Evolutionary conservation across 2,113 vertebrate species (phyloP), one percentile per base, ranked within the genome.

Genomic region (Burhinus bistriatus): DNA sequence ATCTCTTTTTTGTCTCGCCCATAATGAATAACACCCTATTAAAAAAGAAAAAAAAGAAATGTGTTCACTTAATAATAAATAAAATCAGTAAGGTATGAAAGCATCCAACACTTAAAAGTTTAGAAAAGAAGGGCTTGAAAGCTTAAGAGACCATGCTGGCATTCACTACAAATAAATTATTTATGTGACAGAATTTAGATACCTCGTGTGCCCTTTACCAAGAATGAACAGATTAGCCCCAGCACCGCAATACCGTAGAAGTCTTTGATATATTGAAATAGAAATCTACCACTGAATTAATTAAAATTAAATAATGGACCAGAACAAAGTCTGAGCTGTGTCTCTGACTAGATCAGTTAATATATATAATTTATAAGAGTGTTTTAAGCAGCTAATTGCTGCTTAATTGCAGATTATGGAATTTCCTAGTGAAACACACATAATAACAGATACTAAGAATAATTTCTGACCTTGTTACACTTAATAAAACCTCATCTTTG

Each of bases 11-110:
- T 99, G 96, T 99, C 99, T 76, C 98, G 98, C 42, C 99, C 99
- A 95, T 99, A 99, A 97, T 99, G 98, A 95, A 99, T 98, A 32
- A 99, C 97, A 55, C 99, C 99, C 99, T 99, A 78, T 72, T 72
- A 45, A n/a, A 62, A 79, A 94, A 40, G 68, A 93, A 14, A 77
- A 71, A 17, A 93, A 72, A 85, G 7, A 64, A 91, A 85, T 29
- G 58, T 18, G n/a, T 81, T 72, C 16, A 70, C 8, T 42, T 42
- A 91, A 49, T 54, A 77, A 78, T 57, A 95, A 83, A 78, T 38
- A 72, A 38, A 93, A 78, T 32, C 57, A 91, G 15, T 51, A 66
- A 81, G 34, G 58, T 25, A 79, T 9, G 10, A 66, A 77, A 78
- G 38, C 22, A 79, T 38, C 7, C 38, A 91, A 64, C 13, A 76